Evolutionary conservation across 2,797 vertebrate genomes (phyloP).

Genomic region (Eremophila alpestris): DNA sequence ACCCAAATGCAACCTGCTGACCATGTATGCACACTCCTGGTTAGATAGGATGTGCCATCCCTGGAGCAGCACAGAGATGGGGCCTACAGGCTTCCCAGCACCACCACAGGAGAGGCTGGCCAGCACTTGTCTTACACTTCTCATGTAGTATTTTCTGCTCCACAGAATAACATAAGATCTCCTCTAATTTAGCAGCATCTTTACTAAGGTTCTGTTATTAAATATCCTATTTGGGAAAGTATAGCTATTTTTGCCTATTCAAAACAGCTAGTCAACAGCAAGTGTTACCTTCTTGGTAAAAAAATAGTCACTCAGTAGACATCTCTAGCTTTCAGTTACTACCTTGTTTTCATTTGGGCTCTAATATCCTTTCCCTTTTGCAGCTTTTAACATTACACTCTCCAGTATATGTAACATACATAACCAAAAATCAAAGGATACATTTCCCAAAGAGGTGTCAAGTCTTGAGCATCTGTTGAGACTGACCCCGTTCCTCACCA

Average conservation of each 20-base stretch:
- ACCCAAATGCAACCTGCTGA: neutral
- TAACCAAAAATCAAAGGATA: neutral
- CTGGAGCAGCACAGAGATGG: neutral
- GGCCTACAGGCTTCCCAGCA: neutral
- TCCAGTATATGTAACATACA: neutral
- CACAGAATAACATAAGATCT: neutral
- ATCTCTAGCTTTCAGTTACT: neutral
- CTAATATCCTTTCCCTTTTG: neutral
- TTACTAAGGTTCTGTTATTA: neutral
- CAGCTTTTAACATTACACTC: neutral
- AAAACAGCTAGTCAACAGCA: neutral
- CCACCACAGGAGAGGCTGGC: accelerated
- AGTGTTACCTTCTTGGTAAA: neutral
- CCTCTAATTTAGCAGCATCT: neutral
- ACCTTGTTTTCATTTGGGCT: neutral
- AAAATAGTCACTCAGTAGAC: neutral
- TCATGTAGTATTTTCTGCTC: neutral
- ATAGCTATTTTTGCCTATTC: neutral
- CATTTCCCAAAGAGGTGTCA: neutral
- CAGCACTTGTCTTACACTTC: neutral
- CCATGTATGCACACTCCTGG: accelerated
- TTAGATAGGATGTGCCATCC: neutral
- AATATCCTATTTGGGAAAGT: neutral
- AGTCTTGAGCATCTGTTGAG: neutral
- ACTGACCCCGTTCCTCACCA: neutral